Evolutionary conservation across 1,140 invertebrate species (phyloP).

Genomic region (Drosophila mauritiana): DNA sequence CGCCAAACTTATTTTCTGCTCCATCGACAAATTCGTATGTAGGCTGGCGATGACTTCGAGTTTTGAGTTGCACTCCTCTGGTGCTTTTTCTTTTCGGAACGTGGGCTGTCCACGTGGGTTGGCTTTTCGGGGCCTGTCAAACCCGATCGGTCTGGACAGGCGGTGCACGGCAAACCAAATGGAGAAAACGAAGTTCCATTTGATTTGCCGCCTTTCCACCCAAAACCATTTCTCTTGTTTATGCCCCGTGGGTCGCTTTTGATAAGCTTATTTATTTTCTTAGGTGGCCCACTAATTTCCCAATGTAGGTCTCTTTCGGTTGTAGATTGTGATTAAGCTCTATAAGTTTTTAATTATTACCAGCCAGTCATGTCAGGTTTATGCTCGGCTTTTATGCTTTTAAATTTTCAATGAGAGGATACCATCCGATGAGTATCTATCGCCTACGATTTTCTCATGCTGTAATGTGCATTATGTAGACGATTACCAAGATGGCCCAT

Average conservation of each 20-base stretch:
- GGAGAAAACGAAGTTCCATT: slow-evolving; percentile 50
- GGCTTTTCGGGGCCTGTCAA: slow-evolving; percentile 50
- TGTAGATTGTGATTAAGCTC: slow-evolving; percentile 35
- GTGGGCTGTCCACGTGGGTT: slow-evolving; percentile 47
- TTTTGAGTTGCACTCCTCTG: slow-evolving; percentile 29
- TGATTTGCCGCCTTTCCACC: slow-evolving; percentile 41
- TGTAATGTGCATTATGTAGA: not conserved
- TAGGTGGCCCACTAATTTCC: slow-evolving; percentile 64
- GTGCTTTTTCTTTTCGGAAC: slow-evolving; percentile 3
- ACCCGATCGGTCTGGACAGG: slow-evolving; percentile 47
- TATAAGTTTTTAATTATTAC: slow-evolving; percentile 48
- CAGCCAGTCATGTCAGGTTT: slow-evolving; percentile 32
- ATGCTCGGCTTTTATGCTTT: slow-evolving; percentile 50
- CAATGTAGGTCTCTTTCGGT: not conserved
- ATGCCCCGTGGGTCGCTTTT: slow-evolving; percentile 51
- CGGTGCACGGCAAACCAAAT: slow-evolving; percentile 36
- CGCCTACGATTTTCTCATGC: slow-evolving; percentile 8
- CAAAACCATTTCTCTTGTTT: slow-evolving; percentile 26
- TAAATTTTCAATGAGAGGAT: slow-evolving; percentile 43
- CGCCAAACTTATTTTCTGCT: slow-evolving; percentile 56
- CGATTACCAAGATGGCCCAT: not conserved
- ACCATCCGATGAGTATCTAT: not conserved
- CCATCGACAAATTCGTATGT: slow-evolving; percentile 29
- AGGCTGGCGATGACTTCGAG: slow-evolving; percentile 48
- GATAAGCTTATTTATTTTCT: slow-evolving; percentile 73